A percentile compares a stretch with the other conserved stretches of the same genome.
Evolutionary conservation across 2,888 invertebrate species (phyloP).

Genomic region (Amaurobius ferox): DNA sequence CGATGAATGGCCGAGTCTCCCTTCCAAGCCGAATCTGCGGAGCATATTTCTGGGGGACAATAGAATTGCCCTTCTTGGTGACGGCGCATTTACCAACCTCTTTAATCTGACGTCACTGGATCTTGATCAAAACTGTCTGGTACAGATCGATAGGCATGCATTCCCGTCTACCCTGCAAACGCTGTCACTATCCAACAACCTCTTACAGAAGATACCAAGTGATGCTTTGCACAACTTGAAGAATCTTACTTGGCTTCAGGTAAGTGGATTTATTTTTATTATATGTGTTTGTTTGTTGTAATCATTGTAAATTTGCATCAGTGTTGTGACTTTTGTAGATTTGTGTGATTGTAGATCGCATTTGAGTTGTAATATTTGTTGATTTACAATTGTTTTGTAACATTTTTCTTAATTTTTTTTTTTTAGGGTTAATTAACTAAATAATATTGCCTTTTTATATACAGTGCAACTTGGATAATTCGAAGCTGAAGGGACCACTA

Average conservation of each 20-base stretch:
- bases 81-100: slow-evolving; percentile 82
- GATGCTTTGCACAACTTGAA: slow-evolving; percentile 82
- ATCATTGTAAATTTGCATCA: no score
- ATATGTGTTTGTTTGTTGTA: no score
- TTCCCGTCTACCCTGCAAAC: slow-evolving; percentile 84
- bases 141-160: slow-evolving; percentile 82
- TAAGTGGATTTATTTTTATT: no score
- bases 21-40: slow-evolving; percentile 57
- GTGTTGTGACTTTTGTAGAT: no score
- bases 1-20: slow-evolving; percentile 62
- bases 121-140: slow-evolving; percentile 85
- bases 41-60: slow-evolving; percentile 74
- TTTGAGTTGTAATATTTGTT: no score
- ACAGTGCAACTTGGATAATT: no score
- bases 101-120: slow-evolving; percentile 82
- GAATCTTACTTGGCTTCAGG: slow-evolving; percentile 83
- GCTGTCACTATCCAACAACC: slow-evolving; percentile 85
- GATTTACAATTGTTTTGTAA: no score
- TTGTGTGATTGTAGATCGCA: no score
- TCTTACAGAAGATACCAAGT: slow-evolving; percentile 84
- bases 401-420: no score
- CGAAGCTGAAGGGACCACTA: no score
- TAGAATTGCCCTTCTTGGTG: slow-evolving; percentile 67
- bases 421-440: no score
- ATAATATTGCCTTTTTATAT: no score